Percentiles rank a stretch among this genome's conserved stretches.
Conservation (phyloP, 2,888 invertebrate genomes). For the Heliconius sara region DNA sequence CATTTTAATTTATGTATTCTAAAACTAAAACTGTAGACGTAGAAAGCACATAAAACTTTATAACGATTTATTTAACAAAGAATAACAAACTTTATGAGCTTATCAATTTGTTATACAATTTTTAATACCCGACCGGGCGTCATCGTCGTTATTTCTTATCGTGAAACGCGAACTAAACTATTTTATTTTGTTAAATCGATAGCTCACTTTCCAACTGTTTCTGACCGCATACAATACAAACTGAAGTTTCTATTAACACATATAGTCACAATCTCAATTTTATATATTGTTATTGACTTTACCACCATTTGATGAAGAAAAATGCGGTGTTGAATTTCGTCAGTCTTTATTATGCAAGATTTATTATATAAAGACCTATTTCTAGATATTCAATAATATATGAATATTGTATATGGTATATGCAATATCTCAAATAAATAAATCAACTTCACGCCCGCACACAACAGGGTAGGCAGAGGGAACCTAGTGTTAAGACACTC, state of each 20-base stretch:
- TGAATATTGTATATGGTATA: no score
- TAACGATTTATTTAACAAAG: slow-evolving; percentile 14
- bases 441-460: no score
- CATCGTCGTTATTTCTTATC: slow-evolving; percentile 29
- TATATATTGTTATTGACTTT: not conserved
- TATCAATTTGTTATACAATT: slow-evolving; percentile 27
- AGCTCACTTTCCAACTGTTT: slow-evolving; percentile 31
- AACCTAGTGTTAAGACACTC: no score
- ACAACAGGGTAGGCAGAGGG: no score
- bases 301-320: no score
- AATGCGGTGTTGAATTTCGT: no score
- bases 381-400: no score
- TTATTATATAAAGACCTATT: no score
- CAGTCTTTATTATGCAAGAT: no score
- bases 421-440: no score
- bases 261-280: not conserved
- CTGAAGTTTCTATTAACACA: slow-evolving; percentile 2
- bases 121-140: not conserved
- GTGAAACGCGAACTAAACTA: slow-evolving; percentile 17
- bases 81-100: slow-evolving; percentile 6
- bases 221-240: slow-evolving; percentile 13
- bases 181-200: slow-evolving; percentile 26
- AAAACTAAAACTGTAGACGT: not conserved
- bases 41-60: not conserved
- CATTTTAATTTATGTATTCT: not conserved